Evolutionary conservation across 2,113 vertebrate species (phyloP), one percentile per base, ranked within the genome.

Genomic region (Camelus bactrianus): DNA sequence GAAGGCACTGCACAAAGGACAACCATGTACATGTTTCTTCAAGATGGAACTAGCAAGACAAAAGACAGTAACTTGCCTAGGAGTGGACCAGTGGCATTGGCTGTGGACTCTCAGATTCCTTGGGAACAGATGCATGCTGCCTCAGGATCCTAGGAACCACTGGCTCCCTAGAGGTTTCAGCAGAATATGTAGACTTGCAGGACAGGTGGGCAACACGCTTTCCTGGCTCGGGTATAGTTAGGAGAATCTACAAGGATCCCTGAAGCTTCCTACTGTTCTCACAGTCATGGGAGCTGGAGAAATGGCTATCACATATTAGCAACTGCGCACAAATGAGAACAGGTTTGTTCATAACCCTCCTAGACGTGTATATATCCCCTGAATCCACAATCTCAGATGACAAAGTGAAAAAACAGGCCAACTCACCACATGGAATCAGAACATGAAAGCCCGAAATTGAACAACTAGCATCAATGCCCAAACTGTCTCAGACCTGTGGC

Each of bases 371-470:
- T 1, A 2, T 20, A 38, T 72, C 15, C 5, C 30, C 54, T 28
- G 65, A 32, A 20, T 79, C 13, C 15, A n/a, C 32, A 16, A n/a
- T 28, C 54, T 89, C 54, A 73, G 12, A 60, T 69, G 46, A 62
- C 7, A 64, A 62, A 93, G 62, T 24, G 38, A 38, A 89, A 32
- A 42, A 80, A 38, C 1, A 67, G 32, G 22, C 13, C 90, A 80
- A 42, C 13, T 58, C 32, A 82, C 19, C 28, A 64, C 16, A 26
- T 69, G 9, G 52, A 97, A 84, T 95, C 91, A 96, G 35, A 77
- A 67, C 89, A 72, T 1, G 20, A 89, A 97, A 97, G 60, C 73
- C 24, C 0, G 82, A 52, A 70, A 85, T 84, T 42, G 26, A 75
- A 89, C 32, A 4, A 46, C 32, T 52, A 50, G 50, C 54, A 60